A percentile compares a stretch with the other conserved stretches of the same genome.
Conservation (phyloP, 2,113 vertebrate genomes). For the Grus americana region DNA sequence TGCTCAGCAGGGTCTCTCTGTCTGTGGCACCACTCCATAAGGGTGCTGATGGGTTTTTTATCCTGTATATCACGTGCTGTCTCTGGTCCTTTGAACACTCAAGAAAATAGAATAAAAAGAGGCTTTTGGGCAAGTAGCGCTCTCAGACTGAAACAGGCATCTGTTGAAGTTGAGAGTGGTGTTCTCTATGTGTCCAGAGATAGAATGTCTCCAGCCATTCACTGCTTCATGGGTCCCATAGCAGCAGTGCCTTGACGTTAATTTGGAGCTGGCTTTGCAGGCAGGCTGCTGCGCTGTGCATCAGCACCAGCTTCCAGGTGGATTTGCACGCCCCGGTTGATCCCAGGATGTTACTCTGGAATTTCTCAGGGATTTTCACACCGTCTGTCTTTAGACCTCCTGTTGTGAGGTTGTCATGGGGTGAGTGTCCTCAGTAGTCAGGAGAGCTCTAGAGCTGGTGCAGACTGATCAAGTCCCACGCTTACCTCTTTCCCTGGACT, state of each 20-base stretch:
- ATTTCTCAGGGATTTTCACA: slow-evolving; percentile 29
- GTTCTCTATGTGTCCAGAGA: no score
- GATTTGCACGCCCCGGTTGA: background rate
- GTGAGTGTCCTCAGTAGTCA: rapidly evolving
- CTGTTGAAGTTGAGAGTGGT: background rate
- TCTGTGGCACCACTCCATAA: background rate
- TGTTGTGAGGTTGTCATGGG: background rate
- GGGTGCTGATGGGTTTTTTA: background rate
- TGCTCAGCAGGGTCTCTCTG: background rate
- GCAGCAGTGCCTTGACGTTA: no score
- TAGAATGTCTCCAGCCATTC: background rate
- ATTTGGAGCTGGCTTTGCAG: background rate
- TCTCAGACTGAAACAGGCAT: background rate
- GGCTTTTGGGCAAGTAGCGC: background rate
- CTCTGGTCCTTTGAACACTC: background rate
- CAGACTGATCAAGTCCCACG: background rate
- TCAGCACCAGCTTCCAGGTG: background rate
- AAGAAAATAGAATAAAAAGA: background rate
- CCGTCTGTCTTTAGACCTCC: background rate
- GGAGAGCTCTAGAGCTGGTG: background rate
- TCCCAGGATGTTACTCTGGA: background rate
- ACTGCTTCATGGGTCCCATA: rapidly evolving
- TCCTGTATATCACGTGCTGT: background rate
- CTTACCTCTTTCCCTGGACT: background rate
- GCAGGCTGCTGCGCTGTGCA: background rate